Conservation (phyloP, 2,888 invertebrate species). For the Acrocyrtus sp. region DNA sequence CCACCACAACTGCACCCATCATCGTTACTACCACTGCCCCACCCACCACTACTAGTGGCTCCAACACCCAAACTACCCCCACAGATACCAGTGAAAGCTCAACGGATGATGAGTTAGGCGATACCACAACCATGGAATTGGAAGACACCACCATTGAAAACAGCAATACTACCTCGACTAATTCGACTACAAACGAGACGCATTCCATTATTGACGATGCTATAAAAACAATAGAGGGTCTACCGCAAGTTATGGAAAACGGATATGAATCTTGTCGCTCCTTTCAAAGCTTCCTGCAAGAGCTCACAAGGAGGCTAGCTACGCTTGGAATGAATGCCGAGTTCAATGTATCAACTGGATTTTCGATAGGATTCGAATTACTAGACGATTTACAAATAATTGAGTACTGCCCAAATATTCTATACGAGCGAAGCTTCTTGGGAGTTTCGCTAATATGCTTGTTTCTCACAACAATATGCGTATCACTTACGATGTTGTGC, state of each 20-base stretch:
- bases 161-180: background rate
- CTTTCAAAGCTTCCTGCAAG: background rate
- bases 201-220: background rate
- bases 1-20: too few relatives aligned
- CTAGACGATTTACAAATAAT: background rate
- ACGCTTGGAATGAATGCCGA: background rate
- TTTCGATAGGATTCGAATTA: too few relatives aligned
- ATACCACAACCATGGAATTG: too few relatives aligned
- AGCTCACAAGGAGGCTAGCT: background rate
- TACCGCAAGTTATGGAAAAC: too few relatives aligned
- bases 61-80: too few relatives aligned
- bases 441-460: background rate
- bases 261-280: slow-evolving; percentile 1
- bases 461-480: too few relatives aligned
- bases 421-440: background rate
- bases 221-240: background rate
- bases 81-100: too few relatives aligned
- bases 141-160: too few relatives aligned
- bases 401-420: background rate
- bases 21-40: too few relatives aligned
- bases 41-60: too few relatives aligned
- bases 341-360: too few relatives aligned
- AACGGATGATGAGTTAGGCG: too few relatives aligned
- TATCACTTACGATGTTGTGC: background rate
- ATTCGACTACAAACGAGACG: background rate